A percentile compares a stretch with the other conserved stretches of the same genome.
These are phyloP conservation scores for Rotaria macrura DNA, from an alignment of 2,888 invertebrate species.

Conservation along the genomic window DNA sequence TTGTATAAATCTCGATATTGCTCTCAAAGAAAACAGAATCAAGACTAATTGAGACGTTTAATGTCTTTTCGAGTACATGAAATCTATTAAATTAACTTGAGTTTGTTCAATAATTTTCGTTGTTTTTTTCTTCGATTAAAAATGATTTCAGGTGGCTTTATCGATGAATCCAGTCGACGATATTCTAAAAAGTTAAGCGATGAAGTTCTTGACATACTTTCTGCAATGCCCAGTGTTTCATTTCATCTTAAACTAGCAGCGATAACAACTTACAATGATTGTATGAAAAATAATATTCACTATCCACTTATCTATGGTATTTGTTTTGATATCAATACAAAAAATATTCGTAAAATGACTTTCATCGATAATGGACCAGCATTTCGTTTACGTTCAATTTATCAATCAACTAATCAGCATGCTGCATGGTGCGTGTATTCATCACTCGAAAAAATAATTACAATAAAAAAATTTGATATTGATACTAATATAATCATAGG, in stretches of 20 bases:
- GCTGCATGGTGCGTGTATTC: neutral
- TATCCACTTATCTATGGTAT: conserved; percentile 29
- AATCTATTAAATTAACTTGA: too few relatives aligned
- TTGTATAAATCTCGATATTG: too few relatives aligned
- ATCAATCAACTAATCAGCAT: neutral
- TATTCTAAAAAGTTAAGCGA: neutral
- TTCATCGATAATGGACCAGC: conserved; percentile 25
- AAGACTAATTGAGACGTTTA: too few relatives aligned
- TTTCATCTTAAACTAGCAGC: conserved; percentile 23
- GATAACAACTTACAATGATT: conserved; percentile 8
- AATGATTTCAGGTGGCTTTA: neutral
- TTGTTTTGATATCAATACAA: conserved; percentile 22
- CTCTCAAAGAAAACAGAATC: too few relatives aligned
- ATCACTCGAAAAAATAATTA: neutral
- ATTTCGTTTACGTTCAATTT: neutral
- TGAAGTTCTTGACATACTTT: neutral
- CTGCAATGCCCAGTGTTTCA: neutral
- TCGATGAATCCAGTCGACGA: neutral
- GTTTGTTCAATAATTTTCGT: too few relatives aligned
- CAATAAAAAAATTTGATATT: neutral
- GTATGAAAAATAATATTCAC: neutral
- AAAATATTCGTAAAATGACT: conserved; percentile 20
- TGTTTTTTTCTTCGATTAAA: too few relatives aligned
- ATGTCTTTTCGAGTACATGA: too few relatives aligned
- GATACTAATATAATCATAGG: neutral